phyloP scores from a whole-genome alignment of 2,797 vertebrate species.

The Alosa sapidissima region DNA sequence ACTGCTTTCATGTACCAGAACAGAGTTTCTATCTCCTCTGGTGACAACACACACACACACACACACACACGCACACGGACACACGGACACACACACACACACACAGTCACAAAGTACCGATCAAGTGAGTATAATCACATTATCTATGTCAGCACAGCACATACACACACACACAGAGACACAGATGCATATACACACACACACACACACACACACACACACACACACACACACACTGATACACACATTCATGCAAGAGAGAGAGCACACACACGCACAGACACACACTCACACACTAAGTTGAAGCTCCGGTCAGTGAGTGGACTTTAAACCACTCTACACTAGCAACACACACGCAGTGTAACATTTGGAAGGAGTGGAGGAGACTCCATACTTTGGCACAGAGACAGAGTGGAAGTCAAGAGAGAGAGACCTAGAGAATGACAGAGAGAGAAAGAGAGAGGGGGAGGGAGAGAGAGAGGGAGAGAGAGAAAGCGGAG shows the following conservation, averaged over 20 bases:
- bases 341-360: no score
- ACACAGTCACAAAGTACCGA: not conserved
- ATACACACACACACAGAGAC: not conserved
- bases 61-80: not conserved
- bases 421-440: not conserved
- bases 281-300: not conserved
- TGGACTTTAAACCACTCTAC: not conserved
- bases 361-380: not conserved
- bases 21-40: not conserved
- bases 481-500: not conserved
- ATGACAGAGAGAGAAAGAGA: not conserved
- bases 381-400: not conserved
- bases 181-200: not conserved
- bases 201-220: not conserved
- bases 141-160: not conserved
- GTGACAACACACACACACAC: no score
- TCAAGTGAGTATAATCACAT: not conserved
- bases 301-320: constrained; percentile 4
- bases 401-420: not conserved
- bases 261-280: not conserved
- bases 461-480: not conserved
- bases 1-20: not conserved
- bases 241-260: not conserved
- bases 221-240: not conserved
- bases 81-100: not conserved